These are phyloP conservation scores for Nephotettix cincticeps DNA, from an alignment of 1,140 invertebrate species.

Conservation along the genomic window DNA sequence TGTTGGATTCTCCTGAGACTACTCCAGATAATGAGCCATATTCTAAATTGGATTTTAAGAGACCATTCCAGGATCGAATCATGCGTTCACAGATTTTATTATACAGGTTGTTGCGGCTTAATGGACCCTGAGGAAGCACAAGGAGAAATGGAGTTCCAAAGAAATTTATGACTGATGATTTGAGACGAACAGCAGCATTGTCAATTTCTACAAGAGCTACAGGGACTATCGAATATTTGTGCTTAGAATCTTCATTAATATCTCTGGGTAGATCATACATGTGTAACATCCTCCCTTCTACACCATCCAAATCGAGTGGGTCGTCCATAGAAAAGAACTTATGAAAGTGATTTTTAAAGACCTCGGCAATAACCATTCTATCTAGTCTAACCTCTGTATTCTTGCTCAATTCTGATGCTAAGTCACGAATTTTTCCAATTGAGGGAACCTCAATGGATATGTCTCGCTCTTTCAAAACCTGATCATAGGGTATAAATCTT, in stretches of 20 bases:
- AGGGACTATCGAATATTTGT: too few relatives aligned
- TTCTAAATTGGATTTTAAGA: not conserved
- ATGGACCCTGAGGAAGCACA: not conserved
- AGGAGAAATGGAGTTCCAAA: constrained; percentile 32
- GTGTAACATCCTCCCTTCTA: too few relatives aligned
- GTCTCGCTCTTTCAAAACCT: constrained; percentile 41
- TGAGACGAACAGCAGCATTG: too few relatives aligned
- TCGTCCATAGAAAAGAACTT: too few relatives aligned
- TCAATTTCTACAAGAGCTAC: too few relatives aligned
- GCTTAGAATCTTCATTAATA: too few relatives aligned
- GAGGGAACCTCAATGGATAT: constrained; percentile 54
- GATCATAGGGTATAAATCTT: constrained; percentile 35
- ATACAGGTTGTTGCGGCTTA: not conserved
- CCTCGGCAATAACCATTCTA: constrained; percentile 52
- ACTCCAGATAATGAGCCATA: not conserved
- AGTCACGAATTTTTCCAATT: constrained; percentile 45
- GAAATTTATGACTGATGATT: too few relatives aligned
- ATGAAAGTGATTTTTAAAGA: constrained; percentile 55
- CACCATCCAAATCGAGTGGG: too few relatives aligned
- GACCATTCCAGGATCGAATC: not conserved
- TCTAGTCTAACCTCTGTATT: constrained; percentile 44
- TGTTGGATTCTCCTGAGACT: too few relatives aligned
- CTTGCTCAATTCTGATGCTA: constrained; percentile 43
- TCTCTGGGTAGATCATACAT: too few relatives aligned
- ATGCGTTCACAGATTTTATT: not conserved